phyloP scores from a whole-genome alignment of 2,888 invertebrate genomes.

The Scaptomyza reducta region DNA sequence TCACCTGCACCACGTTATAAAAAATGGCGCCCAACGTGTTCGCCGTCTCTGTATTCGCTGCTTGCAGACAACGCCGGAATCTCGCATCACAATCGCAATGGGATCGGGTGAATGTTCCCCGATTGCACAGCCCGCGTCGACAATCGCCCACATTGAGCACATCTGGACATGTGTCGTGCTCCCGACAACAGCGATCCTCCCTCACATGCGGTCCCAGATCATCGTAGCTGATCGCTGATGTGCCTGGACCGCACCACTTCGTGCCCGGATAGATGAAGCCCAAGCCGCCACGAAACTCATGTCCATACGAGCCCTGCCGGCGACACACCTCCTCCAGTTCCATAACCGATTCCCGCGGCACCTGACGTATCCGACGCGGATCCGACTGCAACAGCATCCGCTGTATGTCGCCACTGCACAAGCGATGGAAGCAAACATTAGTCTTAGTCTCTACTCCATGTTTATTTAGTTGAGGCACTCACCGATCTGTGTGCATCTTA shows the following conservation, averaged over 20 bases:
- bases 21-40: constrained; percentile 89
- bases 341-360: constrained; percentile 86
- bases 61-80: constrained; percentile 89
- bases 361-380: constrained; percentile 86
- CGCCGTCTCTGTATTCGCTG: constrained; percentile 88
- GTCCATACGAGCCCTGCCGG: constrained; percentile 81
- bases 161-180: constrained; percentile 89
- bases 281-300: constrained; percentile 83
- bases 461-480: constrained; percentile 15
- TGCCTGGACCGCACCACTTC: constrained; percentile 92
- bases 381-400: constrained; percentile 86
- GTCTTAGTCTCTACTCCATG: not conserved
- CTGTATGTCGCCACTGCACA: constrained; percentile 86
- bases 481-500: constrained; percentile 87
- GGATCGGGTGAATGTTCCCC: constrained; percentile 88
- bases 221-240: constrained; percentile 86
- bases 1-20: constrained; percentile 90
- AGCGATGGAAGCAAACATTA: no score
- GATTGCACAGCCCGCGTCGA: constrained; percentile 88
- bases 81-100: constrained; percentile 91
- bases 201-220: constrained; percentile 87
- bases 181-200: constrained; percentile 90
- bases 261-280: constrained; percentile 89
- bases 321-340: constrained; percentile 87
- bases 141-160: constrained; percentile 87